Base-by-base conservation (phyloP, 1,140 invertebrate species). In the Pseudomyrmex cubaensis region DNA sequence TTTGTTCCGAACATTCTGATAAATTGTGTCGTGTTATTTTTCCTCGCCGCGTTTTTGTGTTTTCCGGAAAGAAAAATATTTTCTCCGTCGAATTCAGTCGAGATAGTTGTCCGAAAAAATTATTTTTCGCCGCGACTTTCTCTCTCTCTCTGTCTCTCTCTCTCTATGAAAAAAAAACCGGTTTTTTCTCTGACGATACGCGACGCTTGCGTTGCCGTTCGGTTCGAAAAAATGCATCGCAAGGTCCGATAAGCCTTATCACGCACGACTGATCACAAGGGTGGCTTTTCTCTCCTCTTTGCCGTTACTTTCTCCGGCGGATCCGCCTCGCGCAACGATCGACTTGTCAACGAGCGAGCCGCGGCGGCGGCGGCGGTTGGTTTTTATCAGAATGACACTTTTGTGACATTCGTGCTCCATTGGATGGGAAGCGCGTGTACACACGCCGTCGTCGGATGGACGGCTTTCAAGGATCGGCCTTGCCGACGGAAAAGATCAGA, bases 331-430 rank as follows among this genome's bases (percentile, higher is more conserved):
- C 20, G 35, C 35, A 35, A 35, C 35, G 50, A 70, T 70, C 62
- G 35, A 10, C 54, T 80, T 59, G 54, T 35, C 4, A 35, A 35
- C 72, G 59, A 76, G 62, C 46, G 12, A 69, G 44, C 64, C 64
- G 15, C 35, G 64, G 69, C 20, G 9, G n/a, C n/a, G n/a, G n/a
- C n/a, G n/a, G n/a, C 44, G 52, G 17, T 35, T 35, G 35, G 10
- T 69, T 78, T 70, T 78, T 57, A 80, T 80, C 59, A 80, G 22
- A 25, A 25, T 59, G 54, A 70, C 64, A 52, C 63, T 77, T 69
- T 56, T 15, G 35, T 70, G 76, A 80, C 66, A 80, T 80, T 80
- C 76, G 76, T 46, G 66, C 76, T 80, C 54, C 69, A 72, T 78
- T 35, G 75, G 75, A 48, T 46, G 74, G 17, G 48, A 77, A 77